Evolutionary conservation across 1,140 invertebrate species (phyloP).

Genomic region (Epicauta chinensis): DNA sequence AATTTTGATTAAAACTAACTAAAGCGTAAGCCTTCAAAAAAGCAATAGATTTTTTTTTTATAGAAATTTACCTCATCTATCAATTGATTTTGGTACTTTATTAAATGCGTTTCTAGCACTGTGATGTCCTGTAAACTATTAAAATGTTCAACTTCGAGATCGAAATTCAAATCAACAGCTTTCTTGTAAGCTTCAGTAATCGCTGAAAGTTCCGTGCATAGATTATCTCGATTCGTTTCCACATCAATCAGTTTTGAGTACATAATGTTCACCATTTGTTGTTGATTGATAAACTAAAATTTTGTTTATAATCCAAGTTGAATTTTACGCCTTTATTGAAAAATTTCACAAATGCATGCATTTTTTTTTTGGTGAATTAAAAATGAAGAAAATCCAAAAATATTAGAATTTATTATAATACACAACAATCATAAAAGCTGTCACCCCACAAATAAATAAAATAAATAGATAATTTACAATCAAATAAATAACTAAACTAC

Average conservation of each 20-base stretch:
- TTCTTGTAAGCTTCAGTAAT: slow-evolving; percentile 18
- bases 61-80: slow-evolving; percentile 28
- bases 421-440: background rate
- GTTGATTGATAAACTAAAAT: background rate
- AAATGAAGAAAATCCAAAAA: background rate
- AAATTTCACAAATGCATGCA: background rate
- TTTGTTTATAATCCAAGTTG: background rate
- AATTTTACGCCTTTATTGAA: background rate
- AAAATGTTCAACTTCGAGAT: slow-evolving; percentile 36
- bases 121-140: slow-evolving; percentile 33
- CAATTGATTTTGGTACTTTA: slow-evolving; percentile 34
- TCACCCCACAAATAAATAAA: background rate
- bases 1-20: background rate
- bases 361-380: background rate
- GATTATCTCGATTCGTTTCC: slow-evolving; percentile 16
- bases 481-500: background rate
- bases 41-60: background rate
- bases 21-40: slow-evolving; percentile 2
- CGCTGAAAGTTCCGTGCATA: slow-evolving; percentile 6
- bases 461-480: slow-evolving; percentile 1
- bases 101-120: slow-evolving; percentile 31
- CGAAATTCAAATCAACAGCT: slow-evolving; percentile 32
- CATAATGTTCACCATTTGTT: slow-evolving; percentile 3
- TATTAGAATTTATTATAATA: background rate
- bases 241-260: slow-evolving; percentile 9